Conservation (phyloP, 2,113 vertebrate species). For the Phoxinus phoxinus region DNA sequence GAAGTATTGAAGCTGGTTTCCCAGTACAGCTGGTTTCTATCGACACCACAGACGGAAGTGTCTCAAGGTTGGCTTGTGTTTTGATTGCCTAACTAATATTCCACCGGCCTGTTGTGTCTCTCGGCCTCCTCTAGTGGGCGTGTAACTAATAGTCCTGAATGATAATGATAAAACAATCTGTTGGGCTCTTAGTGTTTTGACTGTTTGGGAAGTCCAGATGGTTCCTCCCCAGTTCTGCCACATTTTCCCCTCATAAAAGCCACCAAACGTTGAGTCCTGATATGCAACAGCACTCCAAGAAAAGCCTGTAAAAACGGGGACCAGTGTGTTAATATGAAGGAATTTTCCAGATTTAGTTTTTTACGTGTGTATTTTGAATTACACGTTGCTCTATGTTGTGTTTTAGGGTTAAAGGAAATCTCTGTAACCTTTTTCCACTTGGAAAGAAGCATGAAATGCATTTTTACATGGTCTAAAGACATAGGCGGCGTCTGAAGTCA, state of each 20-base stretch:
- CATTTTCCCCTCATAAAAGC: conserved; percentile 43
- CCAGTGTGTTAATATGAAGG: neutral
- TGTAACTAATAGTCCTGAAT: neutral
- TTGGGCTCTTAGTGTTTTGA: neutral
- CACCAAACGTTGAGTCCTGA: neutral
- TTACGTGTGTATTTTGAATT: neutral
- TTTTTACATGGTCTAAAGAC: neutral
- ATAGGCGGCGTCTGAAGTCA: too few species aligned
- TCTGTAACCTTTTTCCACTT: neutral
- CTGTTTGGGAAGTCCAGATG: conserved; percentile 25
- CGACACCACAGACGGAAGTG: neutral
- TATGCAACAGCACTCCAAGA: neutral
- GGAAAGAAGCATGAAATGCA: neutral
- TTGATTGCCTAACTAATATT: neutral
- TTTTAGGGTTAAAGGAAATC: neutral
- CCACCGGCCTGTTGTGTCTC: neutral
- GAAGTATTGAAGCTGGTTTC: neutral
- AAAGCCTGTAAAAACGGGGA: neutral
- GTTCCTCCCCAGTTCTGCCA: conserved; percentile 19
- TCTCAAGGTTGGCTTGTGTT: neutral
- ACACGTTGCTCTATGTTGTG: neutral
- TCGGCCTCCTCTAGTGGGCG: neutral
- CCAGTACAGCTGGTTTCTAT: neutral
- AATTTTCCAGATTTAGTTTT: neutral
- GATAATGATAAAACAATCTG: neutral